Conservation (phyloP, 2,113 vertebrate genomes). For the Machaerirhynchus nigripectus region DNA sequence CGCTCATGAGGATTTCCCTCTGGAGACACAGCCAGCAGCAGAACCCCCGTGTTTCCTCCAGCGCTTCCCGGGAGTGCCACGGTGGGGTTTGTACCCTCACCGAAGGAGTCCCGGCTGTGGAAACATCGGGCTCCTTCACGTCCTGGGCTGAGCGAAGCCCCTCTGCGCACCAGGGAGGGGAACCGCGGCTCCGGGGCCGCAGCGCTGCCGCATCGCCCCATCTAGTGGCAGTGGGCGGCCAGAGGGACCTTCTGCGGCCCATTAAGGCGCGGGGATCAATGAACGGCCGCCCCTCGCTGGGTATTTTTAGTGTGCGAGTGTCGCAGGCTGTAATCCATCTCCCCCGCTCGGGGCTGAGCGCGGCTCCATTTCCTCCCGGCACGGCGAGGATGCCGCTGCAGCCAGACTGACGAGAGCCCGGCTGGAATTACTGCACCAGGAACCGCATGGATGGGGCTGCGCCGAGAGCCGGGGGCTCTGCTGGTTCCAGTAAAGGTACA, state of each 20-base stretch:
- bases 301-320: constrained; percentile 37
- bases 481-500: constrained; percentile 66
- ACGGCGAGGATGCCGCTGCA: constrained; percentile 31
- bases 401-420: not conserved
- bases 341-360: not conserved
- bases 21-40: not conserved
- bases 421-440: not conserved
- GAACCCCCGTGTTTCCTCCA: fast-evolving
- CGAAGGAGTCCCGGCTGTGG: fast-evolving
- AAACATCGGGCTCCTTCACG: fast-evolving
- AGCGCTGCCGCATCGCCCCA: constrained; percentile 55
- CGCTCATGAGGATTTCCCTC: not conserved
- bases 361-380: constrained; percentile 10
- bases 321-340: not conserved
- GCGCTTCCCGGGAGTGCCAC: fast-evolving
- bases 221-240: constrained; percentile 14
- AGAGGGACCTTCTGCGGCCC: not conserved
- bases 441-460: not conserved
- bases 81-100: fast-evolving
- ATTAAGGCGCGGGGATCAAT: not conserved
- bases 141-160: not conserved
- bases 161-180: fast-evolving
- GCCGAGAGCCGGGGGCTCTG: not conserved
- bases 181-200: not conserved
- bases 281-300: not conserved